Evolutionary conservation across 2,113 vertebrate species (phyloP).

Genomic region (Alosa alosa): DNA sequence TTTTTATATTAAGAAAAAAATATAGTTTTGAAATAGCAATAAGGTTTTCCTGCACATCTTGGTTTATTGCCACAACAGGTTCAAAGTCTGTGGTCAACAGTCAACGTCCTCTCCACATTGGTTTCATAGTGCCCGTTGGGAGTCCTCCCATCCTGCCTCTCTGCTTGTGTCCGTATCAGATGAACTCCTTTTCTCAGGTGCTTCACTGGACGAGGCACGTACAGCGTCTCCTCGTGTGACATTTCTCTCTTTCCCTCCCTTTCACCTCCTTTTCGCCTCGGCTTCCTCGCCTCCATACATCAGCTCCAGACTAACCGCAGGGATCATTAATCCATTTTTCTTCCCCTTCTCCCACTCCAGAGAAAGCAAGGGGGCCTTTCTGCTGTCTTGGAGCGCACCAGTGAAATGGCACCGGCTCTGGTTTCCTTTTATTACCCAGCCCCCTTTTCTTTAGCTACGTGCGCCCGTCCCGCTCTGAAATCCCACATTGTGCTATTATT

Average conservation of each 20-base stretch:
- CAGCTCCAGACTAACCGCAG: background rate
- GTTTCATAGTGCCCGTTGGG: background rate
- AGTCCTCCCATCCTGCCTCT: background rate
- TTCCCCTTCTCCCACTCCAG: background rate
- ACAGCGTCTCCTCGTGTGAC: constrained; percentile 2
- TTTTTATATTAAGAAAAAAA: too few species aligned
- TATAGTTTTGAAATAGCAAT: background rate
- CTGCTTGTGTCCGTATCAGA: background rate
- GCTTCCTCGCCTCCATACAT: background rate
- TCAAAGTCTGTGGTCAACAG: background rate
- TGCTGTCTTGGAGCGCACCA: constrained; percentile 13
- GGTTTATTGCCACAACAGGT: background rate
- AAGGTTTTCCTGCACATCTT: background rate
- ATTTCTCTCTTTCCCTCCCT: background rate
- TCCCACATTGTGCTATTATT: constrained; percentile 58
- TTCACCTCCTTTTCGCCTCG: background rate
- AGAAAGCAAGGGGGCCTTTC: background rate
- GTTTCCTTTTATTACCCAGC: constrained; percentile 33
- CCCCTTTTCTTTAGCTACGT: constrained; percentile 4
- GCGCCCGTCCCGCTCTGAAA: constrained; percentile 33
- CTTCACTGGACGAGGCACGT: background rate
- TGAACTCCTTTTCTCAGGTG: background rate
- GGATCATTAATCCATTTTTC: constrained; percentile 29
- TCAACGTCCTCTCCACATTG: background rate
- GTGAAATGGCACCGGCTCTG: background rate